Evolutionary conservation across 2,113 vertebrate genomes (phyloP).

Genomic region (Cyanoderma ruficeps): DNA sequence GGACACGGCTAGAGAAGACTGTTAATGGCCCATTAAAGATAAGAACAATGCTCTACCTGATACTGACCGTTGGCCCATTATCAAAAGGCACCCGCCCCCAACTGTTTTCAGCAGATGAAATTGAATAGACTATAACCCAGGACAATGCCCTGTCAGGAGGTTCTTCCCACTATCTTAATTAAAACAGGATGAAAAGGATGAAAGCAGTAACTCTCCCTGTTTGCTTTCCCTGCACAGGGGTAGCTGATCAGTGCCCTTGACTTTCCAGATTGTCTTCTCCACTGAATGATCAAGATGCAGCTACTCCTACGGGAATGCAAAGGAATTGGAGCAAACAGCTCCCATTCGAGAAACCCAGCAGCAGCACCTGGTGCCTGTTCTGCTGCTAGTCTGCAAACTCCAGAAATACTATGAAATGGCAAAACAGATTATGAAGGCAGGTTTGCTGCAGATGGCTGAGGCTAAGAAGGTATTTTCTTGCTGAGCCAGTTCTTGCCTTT

Average conservation of each 20-base stretch:
- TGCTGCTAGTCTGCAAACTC: not conserved
- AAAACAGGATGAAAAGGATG: not conserved
- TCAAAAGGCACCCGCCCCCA: too few relatives aligned
- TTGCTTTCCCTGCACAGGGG: not conserved
- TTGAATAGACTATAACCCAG: too few relatives aligned
- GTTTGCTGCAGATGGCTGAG: not conserved
- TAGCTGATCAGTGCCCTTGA: not conserved
- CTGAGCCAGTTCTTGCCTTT: not conserved
- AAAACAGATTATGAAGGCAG: not conserved
- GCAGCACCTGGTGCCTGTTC: not conserved
- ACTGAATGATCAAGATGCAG: not conserved
- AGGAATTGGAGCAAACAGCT: not conserved
- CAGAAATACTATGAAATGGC: not conserved
- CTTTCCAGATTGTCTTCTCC: not conserved
- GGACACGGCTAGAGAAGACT: too few relatives aligned
- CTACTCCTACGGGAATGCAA: fast-evolving
- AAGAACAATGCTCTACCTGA: too few relatives aligned
- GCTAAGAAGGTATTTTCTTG: not conserved
- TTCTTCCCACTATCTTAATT: not conserved
- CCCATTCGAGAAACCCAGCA: not conserved
- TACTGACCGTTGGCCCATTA: too few relatives aligned
- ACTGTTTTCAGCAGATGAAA: too few relatives aligned
- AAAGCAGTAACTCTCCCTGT: not conserved
- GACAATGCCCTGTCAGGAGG: not conserved
- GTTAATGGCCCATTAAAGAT: too few relatives aligned